phyloP scores from a whole-genome alignment of 2,888 invertebrate species.

The Opisthograptis luteolata region DNA sequence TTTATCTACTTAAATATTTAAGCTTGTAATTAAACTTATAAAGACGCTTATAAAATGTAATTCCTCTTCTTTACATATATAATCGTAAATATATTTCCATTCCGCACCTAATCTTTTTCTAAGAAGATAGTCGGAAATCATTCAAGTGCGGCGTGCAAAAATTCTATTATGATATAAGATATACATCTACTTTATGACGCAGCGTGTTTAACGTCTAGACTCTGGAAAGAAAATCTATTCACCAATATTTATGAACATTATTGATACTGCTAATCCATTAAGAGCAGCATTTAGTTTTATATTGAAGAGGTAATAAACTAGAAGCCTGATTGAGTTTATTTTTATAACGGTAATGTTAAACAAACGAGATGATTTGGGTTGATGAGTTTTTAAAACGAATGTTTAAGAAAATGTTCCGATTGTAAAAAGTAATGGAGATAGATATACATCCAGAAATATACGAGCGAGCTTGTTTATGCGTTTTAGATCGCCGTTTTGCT shows the following conservation, averaged over 20 bases:
- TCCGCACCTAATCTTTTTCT: conserved; percentile 14
- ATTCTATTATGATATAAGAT: neutral
- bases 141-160: conserved; percentile 10
- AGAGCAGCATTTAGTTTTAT: conserved; percentile 15
- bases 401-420: neutral
- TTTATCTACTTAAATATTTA: too few relatives aligned
- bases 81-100: neutral
- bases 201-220: neutral
- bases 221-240: conserved; percentile 10
- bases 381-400: conserved; percentile 15
- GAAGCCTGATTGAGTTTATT: conserved; percentile 22
- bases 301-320: conserved; percentile 29
- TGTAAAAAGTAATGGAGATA: neutral
- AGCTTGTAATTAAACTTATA: too few relatives aligned
- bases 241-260: conserved; percentile 29
- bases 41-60: neutral
- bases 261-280: conserved; percentile 24
- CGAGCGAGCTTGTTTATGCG: neutral
- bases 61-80: neutral
- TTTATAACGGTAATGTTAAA: conserved; percentile 21
- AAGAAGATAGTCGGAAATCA: conserved; percentile 8
- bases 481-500: neutral
- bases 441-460: neutral
- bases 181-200: neutral
- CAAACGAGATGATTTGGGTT: conserved; percentile 22